phyloP scores from a whole-genome alignment of 1,140 invertebrate species.

The Neodiprion lecontei region DNA sequence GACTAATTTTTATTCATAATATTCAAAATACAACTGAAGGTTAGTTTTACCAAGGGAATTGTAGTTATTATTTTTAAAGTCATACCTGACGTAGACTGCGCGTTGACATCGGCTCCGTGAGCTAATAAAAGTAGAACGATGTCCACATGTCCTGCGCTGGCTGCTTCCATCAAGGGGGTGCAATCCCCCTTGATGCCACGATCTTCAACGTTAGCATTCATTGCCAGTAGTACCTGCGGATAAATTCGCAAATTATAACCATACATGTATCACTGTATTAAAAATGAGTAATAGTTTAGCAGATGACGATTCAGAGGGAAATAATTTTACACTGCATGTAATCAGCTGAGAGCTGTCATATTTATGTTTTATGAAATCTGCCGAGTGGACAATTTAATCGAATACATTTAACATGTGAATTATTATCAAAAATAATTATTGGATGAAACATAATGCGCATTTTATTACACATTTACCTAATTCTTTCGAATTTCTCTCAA shows the following conservation, averaged over 20 bases:
- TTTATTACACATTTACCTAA: no score
- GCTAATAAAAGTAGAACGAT: conserved; percentile 90
- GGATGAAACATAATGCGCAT: no score
- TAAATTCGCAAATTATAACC: conserved; percentile 15
- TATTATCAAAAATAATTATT: no score
- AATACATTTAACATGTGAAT: no score
- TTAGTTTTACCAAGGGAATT: no score
- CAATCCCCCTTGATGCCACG: conserved; percentile 94
- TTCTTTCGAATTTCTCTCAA: no score
- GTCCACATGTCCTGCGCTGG: conserved; percentile 92
- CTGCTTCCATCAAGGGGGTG: conserved; percentile 96
- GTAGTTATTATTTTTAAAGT: conserved; percentile 6
- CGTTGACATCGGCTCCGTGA: conserved; percentile 95
- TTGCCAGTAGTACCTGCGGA: conserved; percentile 86
- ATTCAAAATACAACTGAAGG: not conserved
- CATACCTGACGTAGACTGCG: conserved; percentile 90
- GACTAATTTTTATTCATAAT: conserved; percentile 3
- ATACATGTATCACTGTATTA: not conserved
- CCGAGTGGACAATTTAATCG: not conserved
- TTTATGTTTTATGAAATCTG: conserved; percentile 11
- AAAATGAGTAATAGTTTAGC: not conserved
- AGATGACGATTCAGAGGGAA: not conserved
- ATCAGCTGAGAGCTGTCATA: conserved; percentile 21
- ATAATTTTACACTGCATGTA: not conserved
- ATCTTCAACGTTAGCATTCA: conserved; percentile 97